phyloP scores from a whole-genome alignment of 2,888 invertebrate species.

The Pheosia tremula region DNA sequence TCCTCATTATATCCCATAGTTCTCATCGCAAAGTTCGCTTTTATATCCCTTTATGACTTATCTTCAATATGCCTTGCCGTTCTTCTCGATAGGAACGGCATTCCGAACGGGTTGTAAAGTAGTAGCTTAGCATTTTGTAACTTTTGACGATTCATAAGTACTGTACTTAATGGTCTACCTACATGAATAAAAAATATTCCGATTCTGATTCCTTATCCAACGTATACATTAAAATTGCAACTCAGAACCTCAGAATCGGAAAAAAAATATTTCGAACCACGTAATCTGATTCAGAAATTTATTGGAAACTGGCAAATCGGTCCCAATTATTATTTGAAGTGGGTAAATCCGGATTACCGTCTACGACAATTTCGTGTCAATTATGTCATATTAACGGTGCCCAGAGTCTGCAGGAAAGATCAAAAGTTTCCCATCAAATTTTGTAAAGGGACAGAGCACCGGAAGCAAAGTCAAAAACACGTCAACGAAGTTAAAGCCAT shows the following conservation, averaged over 20 bases:
- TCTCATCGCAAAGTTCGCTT: too few relatives aligned
- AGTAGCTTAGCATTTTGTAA: too few relatives aligned
- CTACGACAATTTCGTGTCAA: conserved; percentile 29
- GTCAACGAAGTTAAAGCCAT: neutral
- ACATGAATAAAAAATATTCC: too few relatives aligned
- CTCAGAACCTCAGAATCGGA: neutral
- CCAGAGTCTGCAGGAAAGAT: neutral
- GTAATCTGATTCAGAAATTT: conserved; percentile 15
- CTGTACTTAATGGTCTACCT: too few relatives aligned
- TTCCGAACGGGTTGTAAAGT: too few relatives aligned
- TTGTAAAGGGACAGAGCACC: neutral
- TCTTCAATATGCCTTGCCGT: too few relatives aligned
- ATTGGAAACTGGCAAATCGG: conserved; percentile 26
- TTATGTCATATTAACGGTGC: conserved; percentile 15
- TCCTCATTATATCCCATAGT: too few relatives aligned
- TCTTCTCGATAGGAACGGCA: too few relatives aligned
- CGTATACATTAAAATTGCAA: neutral
- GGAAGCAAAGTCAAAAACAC: neutral
- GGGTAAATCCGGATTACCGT: conserved; percentile 36
- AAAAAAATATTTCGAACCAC: conserved; percentile 17
- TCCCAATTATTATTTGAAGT: conserved; percentile 35
- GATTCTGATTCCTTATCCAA: too few relatives aligned
- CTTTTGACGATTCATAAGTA: too few relatives aligned
- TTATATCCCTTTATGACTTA: too few relatives aligned
- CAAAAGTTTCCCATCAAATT: conserved; percentile 5